A percentile compares a stretch with the other conserved stretches of the same genome.
Conservation (phyloP, 2,113 vertebrate genomes). For the Cyphomyrus plagiostoma region DNA sequence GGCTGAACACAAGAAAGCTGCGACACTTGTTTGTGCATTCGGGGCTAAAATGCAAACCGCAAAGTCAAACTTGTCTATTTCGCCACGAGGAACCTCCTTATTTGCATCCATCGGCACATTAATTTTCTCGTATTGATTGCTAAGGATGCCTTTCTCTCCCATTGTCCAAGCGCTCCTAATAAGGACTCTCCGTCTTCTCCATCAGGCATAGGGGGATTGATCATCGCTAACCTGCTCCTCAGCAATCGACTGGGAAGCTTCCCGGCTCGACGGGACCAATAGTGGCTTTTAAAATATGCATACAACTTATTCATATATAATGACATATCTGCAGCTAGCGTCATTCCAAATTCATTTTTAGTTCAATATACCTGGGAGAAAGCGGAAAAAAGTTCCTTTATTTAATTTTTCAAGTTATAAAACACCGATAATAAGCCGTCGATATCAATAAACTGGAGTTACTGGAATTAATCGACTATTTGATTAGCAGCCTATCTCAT, state of each 20-base stretch:
- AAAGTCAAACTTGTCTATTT: background rate
- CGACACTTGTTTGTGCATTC: background rate
- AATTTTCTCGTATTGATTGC: background rate
- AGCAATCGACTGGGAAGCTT: background rate
- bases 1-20: background rate
- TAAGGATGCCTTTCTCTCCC: background rate
- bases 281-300: background rate
- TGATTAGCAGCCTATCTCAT: background rate
- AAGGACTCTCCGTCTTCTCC: background rate
- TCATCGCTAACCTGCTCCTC: background rate
- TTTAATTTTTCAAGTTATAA: background rate
- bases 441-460: background rate
- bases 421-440: background rate
- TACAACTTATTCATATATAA: background rate
- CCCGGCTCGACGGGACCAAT: background rate
- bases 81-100: background rate
- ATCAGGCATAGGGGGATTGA: background rate
- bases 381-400: background rate
- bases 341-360: background rate
- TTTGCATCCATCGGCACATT: background rate
- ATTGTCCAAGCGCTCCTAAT: background rate
- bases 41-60: background rate
- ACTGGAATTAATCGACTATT: background rate
- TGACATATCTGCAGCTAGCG: background rate
- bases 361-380: background rate